Base-by-base conservation (phyloP, 2,888 invertebrate genomes). In the Smittia aterrima region DNA sequence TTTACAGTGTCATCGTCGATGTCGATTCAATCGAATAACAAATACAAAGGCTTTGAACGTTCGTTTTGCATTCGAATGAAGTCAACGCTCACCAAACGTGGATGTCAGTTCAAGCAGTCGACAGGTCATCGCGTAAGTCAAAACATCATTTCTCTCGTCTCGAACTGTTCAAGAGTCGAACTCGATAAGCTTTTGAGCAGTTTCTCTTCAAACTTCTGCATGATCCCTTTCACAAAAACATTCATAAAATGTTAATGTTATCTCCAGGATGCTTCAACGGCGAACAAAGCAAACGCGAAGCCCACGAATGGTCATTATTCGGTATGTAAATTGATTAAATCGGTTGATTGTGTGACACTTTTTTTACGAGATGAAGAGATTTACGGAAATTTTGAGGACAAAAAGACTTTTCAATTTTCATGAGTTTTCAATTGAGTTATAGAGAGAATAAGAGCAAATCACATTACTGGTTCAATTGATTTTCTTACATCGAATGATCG, bases 31-130 rank as follows among this genome's bases (percentile, higher is more conserved):
- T 87, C 90, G 13, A 88, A 87, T 75, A 85, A 87, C 74, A 84
- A 88, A 77, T 95, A 90, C 84, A 91, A 92, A 80, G 95, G 95
- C 47, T 89, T 93, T 84, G 95, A 96, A 79, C 85, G 96, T 79
- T 93, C 95, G 58, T 96, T 96, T 84, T 98, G 97, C 84, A 87
- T 98, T 70, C 88, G 98, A 77, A 98, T 98, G 97, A 98, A 98
- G 83, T 98, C 98, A 74, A 98, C 98, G 0, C 86, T 98, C 76
- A 97, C 98, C 68, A 98, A 98, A 85, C 86, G 98, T 79, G 98
- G 98, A 75, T 98, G 97, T 82, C 96, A 96, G 83, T 96, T 96
- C 84, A 96, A 96, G 83, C 70, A 70, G 78, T 95, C 95, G 53
- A 95, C 95, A 77, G 96, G 96, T 82, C 96, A 95, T 84, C 88